Conservation (phyloP, 2,113 vertebrate genomes). For the Pantherophis guttatus region DNA sequence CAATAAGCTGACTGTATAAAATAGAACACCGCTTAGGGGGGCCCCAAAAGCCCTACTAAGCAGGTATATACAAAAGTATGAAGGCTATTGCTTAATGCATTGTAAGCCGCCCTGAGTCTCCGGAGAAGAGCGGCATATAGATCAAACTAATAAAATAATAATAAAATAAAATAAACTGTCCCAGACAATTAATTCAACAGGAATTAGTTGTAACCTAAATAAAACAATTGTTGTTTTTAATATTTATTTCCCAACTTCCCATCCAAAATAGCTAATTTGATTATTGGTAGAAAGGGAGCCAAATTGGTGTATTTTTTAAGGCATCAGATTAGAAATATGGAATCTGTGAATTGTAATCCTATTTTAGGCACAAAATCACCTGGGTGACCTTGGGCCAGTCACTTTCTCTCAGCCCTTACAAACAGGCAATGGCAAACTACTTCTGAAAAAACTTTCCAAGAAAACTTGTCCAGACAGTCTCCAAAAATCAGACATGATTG, state of each 20-base stretch:
- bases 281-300: background rate
- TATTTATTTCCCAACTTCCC: background rate
- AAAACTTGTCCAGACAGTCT: background rate
- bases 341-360: background rate
- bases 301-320: background rate
- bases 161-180: background rate
- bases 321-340: background rate
- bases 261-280: background rate
- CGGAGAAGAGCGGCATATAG: no score
- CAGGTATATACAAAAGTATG: no score
- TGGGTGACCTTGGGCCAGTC: background rate
- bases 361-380: background rate
- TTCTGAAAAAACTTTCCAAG: background rate
- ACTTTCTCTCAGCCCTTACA: background rate
- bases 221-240: background rate
- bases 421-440: background rate
- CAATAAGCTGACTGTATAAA: no score
- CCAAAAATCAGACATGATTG: background rate
- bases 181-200: background rate
- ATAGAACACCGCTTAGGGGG: no score
- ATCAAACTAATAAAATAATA: no score
- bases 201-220: background rate
- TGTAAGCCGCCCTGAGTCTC: no score
- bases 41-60: no score
- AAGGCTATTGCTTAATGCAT: no score